Evolutionary conservation across 2,797 vertebrate genomes (phyloP), one percentile per base, ranked within the genome.

Genomic region (Pyrocephalus nanus): DNA sequence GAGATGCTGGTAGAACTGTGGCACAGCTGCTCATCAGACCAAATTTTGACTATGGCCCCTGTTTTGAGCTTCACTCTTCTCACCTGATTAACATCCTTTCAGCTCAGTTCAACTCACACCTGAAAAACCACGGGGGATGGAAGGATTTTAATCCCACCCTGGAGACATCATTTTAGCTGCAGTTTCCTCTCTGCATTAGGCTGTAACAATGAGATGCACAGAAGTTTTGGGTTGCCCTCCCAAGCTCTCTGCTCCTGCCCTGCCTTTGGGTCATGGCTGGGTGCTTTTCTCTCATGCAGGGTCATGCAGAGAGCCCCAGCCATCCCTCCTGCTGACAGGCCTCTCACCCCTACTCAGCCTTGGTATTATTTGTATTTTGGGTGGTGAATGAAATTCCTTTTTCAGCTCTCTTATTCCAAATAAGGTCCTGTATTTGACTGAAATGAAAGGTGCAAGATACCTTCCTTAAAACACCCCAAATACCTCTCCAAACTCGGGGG

Each of bases 271-370:
- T 83, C 65, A 64, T 54, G 60, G 60, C 51, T 70, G 38, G 58
- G 26, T 78, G 27, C 15, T 57, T 78, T 72, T 53, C 34, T 54
- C 85, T 82, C 22, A 79, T 82, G 70, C 58, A 78, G 58, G 86
- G 54, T 48, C 51, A 8, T 43, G 66, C 60, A 72, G 88, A 53
- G 57, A 86, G 34, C 70, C 66, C 70, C 57, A 58, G 22, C 36
- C 48, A 83, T 82, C 54, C 57, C 77, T 89, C 71, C 57, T 38
- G n/a, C 54, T 86, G 77, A 81, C 77, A 74, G 34, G 50, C 50
- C 77, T 93, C 74, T 91, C 71, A 91, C 48, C 54, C 36, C 34
- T 48, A 57, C 43, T 69, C 80, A 92, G 50, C 34, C 66, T 88
- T 42, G 38, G 25, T 82, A 62, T 69, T 75, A 72, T 87, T 93